Evolutionary conservation across 2,797 vertebrate genomes (phyloP).

Genomic region (Brachyrhaphis roseni): DNA sequence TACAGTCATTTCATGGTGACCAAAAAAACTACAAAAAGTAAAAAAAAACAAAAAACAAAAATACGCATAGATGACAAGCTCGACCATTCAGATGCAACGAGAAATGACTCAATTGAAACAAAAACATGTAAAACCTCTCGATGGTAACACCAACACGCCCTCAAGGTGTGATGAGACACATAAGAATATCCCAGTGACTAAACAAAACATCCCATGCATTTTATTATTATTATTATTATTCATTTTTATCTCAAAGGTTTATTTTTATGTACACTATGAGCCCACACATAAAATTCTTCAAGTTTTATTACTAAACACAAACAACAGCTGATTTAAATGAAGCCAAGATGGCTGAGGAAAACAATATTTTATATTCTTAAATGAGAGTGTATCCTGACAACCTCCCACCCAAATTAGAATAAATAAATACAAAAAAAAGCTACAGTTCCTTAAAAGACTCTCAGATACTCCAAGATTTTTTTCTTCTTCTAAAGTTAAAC

Average conservation of each 20-base stretch:
- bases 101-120: neutral
- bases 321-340: neutral
- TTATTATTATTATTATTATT: neutral
- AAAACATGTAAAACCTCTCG: neutral
- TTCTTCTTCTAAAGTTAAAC: neutral
- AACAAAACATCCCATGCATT: neutral
- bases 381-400: neutral
- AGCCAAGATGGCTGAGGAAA: neutral
- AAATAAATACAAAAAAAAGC: neutral
- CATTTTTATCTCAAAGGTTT: neutral
- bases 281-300: neutral
- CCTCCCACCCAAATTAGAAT: neutral
- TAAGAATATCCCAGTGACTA: neutral
- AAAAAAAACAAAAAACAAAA: neutral
- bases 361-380: neutral
- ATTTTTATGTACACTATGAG: neutral
- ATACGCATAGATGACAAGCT: neutral
- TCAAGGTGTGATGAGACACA: neutral
- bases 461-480: neutral
- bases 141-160: neutral
- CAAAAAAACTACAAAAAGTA: neutral
- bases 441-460: neutral
- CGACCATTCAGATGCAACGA: neutral
- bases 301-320: neutral
- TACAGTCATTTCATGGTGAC: neutral